A percentile compares a stretch with the other conserved stretches of the same genome.
Evolutionary conservation across 2,888 invertebrate species (phyloP).

Genomic region (Lycocerus yunnanus): DNA sequence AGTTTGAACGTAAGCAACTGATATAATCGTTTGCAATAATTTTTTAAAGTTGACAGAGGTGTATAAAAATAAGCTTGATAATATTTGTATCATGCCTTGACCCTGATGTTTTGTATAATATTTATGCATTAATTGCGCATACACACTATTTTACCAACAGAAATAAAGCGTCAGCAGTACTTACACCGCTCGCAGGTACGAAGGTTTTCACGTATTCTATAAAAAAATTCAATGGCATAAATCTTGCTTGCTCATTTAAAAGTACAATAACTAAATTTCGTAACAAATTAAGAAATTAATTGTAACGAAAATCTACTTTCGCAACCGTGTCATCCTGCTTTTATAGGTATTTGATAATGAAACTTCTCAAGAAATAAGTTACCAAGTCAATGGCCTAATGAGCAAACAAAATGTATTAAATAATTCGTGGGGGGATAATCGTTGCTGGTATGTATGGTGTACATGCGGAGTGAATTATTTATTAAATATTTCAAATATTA

Average conservation of each 20-base stretch:
- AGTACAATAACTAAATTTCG: background rate
- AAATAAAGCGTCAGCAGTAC: background rate
- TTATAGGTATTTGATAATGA: background rate
- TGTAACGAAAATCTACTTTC: background rate
- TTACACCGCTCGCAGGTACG: background rate
- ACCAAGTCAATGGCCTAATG: background rate
- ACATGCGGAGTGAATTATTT: background rate
- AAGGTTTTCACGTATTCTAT: background rate
- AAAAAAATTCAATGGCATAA: background rate
- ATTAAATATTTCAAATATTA: background rate
- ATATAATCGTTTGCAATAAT: background rate
- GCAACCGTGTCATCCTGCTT: background rate
- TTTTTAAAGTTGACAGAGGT: conserved; percentile 1
- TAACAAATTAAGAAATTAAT: background rate
- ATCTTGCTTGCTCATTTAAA: background rate
- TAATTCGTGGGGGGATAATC: background rate
- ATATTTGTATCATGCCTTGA: conserved; percentile 2
- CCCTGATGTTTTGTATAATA: conserved; percentile 7
- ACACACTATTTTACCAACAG: background rate
- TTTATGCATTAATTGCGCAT: conserved; percentile 13
- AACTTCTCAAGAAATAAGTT: background rate
- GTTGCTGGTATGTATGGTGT: background rate
- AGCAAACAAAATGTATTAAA: background rate
- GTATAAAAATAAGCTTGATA: conserved; percentile 6
- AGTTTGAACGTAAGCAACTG: background rate